Conservation (phyloP, 35 echinoderm and acorn worm species). For the Stichopus chloronotus region DNA sequence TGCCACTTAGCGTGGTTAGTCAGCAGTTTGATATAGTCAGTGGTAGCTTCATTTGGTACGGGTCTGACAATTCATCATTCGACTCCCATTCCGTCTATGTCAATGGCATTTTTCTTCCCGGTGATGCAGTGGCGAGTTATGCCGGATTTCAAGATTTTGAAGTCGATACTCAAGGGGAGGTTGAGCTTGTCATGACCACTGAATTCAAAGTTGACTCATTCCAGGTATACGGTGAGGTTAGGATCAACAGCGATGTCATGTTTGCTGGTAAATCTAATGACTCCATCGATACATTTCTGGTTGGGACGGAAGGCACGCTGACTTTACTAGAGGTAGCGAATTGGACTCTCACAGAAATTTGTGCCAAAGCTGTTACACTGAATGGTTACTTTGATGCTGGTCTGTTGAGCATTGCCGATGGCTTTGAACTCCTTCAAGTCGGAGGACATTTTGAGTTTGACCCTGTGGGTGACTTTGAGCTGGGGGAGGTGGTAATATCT, state of each 20-base stretch:
- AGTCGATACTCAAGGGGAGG: conserved; percentile 49
- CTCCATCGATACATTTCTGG: conserved; percentile 24
- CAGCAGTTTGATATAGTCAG: conserved; percentile 28
- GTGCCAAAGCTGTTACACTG: conserved; percentile 49
- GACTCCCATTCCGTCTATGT: conserved; percentile 52
- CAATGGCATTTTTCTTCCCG: conserved; percentile 67
- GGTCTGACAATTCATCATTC: conserved; percentile 46
- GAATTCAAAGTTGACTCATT: conserved; percentile 55
- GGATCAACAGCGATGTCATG: background rate
- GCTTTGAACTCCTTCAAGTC: background rate
- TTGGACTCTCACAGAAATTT: conserved; percentile 9
- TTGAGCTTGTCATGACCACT: conserved; percentile 9
- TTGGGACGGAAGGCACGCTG: conserved; percentile 33
- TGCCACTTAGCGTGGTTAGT: conserved; percentile 52
- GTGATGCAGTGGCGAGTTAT: conserved; percentile 51
- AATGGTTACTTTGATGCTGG: conserved; percentile 30
- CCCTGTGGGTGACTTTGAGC: background rate
- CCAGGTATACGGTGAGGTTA: background rate
- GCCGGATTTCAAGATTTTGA: conserved; percentile 55
- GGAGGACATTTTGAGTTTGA: background rate
- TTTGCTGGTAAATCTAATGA: conserved; percentile 14
- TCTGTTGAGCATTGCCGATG: conserved; percentile 34
- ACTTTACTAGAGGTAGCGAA: background rate
- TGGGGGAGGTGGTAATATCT: background rate
- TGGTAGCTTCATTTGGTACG: conserved; percentile 63